Evolutionary conservation across 2,113 vertebrate genomes (phyloP).

Genomic region (Pungitius pungitius): DNA sequence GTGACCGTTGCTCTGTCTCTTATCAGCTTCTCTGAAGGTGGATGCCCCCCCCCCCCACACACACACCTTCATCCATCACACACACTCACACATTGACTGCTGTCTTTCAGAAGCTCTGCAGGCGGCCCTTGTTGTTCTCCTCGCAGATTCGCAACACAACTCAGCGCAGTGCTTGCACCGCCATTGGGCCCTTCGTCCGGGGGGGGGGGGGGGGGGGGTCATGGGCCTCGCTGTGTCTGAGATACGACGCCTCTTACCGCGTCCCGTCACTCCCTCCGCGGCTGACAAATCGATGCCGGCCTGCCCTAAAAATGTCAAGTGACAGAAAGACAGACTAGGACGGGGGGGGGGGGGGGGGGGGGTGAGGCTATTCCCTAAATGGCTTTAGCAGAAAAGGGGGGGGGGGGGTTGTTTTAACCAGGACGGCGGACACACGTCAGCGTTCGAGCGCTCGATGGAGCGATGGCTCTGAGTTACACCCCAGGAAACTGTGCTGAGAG

Average conservation of each 20-base stretch:
- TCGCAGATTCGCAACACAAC: constrained; percentile 1
- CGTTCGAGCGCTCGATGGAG: constrained; percentile 27
- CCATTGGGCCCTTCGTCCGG: not conserved
- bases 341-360: too few relatives aligned
- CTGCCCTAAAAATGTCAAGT: constrained; percentile 70
- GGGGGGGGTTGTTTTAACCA: constrained; percentile 34
- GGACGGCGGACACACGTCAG: constrained; percentile 32
- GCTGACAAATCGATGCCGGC: constrained; percentile 67
- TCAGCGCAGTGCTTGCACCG: not conserved
- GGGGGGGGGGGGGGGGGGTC: too few relatives aligned
- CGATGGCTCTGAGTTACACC: constrained; percentile 48
- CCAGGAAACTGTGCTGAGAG: constrained; percentile 50
- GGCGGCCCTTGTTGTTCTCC: constrained; percentile 15
- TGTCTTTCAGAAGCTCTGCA: constrained; percentile 14
- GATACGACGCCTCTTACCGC: constrained; percentile 52
- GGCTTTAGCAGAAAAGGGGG: constrained; percentile 59
- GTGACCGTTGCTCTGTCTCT: constrained; percentile 17
- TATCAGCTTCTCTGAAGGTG: constrained; percentile 1
- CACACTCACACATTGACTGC: constrained; percentile 31
- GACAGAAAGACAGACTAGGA: constrained; percentile 52
- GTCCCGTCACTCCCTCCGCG: constrained; percentile 45
- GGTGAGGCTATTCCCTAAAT: constrained; percentile 64
- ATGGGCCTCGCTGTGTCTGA: constrained; percentile 19
- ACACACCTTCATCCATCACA: constrained; percentile 18
- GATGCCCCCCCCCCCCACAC: constrained; percentile 9